These are phyloP conservation scores for Aldrovandia affinis DNA, from an alignment of 2,797 vertebrate genomes.

Conservation along the genomic window DNA sequence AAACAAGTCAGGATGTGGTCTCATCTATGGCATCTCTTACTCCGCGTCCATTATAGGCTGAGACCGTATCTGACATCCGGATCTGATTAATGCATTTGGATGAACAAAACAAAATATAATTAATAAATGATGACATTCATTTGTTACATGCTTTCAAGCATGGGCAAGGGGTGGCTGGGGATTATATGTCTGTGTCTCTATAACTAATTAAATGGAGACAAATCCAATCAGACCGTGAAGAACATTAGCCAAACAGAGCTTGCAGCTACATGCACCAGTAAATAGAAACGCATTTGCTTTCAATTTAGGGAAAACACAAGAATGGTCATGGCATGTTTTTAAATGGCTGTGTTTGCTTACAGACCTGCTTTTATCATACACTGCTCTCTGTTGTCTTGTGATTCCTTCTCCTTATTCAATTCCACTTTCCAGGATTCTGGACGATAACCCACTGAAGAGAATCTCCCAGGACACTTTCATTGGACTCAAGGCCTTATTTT, in stretches of 20 bases:
- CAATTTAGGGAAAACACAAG: not conserved
- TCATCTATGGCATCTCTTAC: not conserved
- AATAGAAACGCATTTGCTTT: not conserved
- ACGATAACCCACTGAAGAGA: conserved; percentile 77
- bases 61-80: not conserved
- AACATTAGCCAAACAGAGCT: not conserved
- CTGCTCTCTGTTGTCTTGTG: not conserved
- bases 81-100: not conserved
- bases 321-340: not conserved
- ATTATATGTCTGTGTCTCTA: not conserved
- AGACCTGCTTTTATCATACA: not conserved
- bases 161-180: not conserved
- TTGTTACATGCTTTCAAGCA: not conserved
- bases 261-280: not conserved
- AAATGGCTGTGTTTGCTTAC: not conserved
- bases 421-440: conserved; percentile 71
- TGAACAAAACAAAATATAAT: too few relatives aligned
- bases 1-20: not conserved
- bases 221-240: not conserved
- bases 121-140: not conserved
- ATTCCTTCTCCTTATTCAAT: not conserved
- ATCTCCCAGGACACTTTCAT: conserved; percentile 75
- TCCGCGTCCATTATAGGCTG: not conserved
- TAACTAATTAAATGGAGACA: not conserved
- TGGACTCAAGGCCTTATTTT: conserved; percentile 73